phyloP scores from a whole-genome alignment of 2,113 vertebrate genomes.

The Sinocyclocheilus rhinocerous region DNA sequence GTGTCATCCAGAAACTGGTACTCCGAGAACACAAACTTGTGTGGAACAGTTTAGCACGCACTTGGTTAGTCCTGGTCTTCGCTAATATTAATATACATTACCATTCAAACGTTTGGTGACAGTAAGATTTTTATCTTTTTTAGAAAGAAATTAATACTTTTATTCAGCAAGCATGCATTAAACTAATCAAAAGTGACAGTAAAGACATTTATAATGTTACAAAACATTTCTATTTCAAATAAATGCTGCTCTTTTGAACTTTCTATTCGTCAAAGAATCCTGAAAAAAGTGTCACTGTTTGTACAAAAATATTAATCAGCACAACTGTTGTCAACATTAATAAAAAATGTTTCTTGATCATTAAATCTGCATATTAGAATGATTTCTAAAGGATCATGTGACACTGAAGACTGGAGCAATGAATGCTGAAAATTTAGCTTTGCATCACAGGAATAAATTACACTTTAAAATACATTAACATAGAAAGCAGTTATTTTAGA shows the following conservation, averaged over 20 bases:
- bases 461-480: too few relatives aligned
- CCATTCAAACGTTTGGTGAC: too few relatives aligned
- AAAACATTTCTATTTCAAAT: neutral
- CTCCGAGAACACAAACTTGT: conserved; percentile 83
- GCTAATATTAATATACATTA: neutral
- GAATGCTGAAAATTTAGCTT: too few relatives aligned
- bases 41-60: conserved; percentile 81
- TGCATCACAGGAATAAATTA: too few relatives aligned
- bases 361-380: neutral
- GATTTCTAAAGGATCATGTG: neutral
- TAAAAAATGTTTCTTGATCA: neutral
- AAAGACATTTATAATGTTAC: too few relatives aligned
- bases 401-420: neutral
- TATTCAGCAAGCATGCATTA: too few relatives aligned
- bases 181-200: too few relatives aligned
- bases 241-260: neutral
- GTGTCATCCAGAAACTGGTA: conserved; percentile 83
- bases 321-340: neutral
- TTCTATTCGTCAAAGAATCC: neutral
- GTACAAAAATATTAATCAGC: too few relatives aligned
- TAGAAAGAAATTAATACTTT: too few relatives aligned
- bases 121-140: neutral
- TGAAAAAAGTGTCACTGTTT: too few relatives aligned
- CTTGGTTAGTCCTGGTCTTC: conserved; percentile 76
- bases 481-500: too few relatives aligned